Conservation (phyloP, 30 jellyfish, hydroid and myxozoan genomes). For the Nemopilema nomurai region DNA sequence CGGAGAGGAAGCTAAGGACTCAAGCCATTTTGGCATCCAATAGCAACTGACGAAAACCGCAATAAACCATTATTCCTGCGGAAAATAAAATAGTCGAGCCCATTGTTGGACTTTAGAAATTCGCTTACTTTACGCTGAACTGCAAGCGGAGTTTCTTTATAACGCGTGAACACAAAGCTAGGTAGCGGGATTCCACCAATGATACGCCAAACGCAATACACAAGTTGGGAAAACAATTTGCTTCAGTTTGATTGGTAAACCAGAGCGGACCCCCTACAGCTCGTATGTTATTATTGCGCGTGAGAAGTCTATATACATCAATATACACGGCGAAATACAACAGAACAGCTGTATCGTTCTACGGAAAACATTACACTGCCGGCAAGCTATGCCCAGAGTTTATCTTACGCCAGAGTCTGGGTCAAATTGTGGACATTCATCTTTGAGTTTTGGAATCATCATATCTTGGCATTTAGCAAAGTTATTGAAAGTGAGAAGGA, state of each 20-base stretch:
- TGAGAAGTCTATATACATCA: slow-evolving; percentile 43
- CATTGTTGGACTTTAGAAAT: slow-evolving; percentile 57
- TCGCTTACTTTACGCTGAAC: slow-evolving; percentile 19
- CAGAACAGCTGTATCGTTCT: slow-evolving; percentile 16
- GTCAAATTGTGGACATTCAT: slow-evolving; percentile 19
- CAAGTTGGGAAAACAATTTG: slow-evolving; percentile 30
- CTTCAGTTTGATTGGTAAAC: slow-evolving; percentile 60
- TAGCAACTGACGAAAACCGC: slow-evolving; percentile 69
- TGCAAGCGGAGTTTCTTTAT: slow-evolving; percentile 1
- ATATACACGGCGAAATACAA: slow-evolving; percentile 15
- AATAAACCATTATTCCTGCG: slow-evolving; percentile 52
- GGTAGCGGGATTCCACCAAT: slow-evolving; percentile 66
- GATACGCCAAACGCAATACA: slow-evolving; percentile 51
- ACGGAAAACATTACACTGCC: slow-evolving; percentile 4
- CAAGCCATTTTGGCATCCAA: slow-evolving; percentile 62
- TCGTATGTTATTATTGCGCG: slow-evolving; percentile 67
- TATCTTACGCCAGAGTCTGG: slow-evolving; percentile 39
- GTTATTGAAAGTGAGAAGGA: slow-evolving; percentile 13
- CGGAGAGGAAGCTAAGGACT: slow-evolving; percentile 72
- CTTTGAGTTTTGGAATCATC: neutral
- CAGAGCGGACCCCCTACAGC: slow-evolving; percentile 70
- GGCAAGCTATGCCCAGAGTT: slow-evolving; percentile 33
- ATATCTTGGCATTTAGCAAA: slow-evolving; percentile 4
- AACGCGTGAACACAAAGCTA: slow-evolving; percentile 13
- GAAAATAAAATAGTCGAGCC: slow-evolving; percentile 42